Conservation (phyloP, 2,797 vertebrate genomes). For the Malacoraja senta region DNA sequence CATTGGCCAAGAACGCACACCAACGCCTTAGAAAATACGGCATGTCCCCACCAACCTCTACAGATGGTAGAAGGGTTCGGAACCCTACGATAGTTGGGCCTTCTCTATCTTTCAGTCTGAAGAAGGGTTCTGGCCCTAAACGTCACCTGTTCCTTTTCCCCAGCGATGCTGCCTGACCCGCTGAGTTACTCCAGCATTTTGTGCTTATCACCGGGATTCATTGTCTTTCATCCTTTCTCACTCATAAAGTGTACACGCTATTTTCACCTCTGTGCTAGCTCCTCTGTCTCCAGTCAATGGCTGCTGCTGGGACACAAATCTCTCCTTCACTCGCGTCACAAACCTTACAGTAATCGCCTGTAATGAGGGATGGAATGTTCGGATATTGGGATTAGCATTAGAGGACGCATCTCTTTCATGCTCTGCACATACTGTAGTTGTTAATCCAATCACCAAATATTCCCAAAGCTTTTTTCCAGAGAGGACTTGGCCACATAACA, state of each 20-base stretch:
- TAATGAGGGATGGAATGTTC: background rate
- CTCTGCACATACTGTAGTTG: too few relatives aligned
- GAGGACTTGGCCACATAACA: background rate
- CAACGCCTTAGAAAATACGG: too few relatives aligned
- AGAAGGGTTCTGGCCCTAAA: too few relatives aligned
- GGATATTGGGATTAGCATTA: background rate
- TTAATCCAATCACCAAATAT: too few relatives aligned
- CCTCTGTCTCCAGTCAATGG: background rate
- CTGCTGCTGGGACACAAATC: background rate
- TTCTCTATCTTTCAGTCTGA: too few relatives aligned
- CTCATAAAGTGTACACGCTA: background rate
- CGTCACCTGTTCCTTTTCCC: too few relatives aligned
- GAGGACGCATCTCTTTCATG: background rate
- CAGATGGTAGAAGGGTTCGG: too few relatives aligned
- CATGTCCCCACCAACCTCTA: too few relatives aligned
- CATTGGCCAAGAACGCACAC: too few relatives aligned
- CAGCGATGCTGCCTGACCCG: too few relatives aligned
- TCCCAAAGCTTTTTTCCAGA: background rate
- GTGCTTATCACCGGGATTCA: background rate
- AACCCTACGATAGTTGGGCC: too few relatives aligned
- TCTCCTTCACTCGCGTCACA: background rate
- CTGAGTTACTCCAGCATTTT: too few relatives aligned
- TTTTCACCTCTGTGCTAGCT: background rate
- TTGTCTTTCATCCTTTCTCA: background rate
- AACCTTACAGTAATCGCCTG: background rate